Conservation (phyloP, 2,888 invertebrate species). For the Drosophila nigritarsus region DNA sequence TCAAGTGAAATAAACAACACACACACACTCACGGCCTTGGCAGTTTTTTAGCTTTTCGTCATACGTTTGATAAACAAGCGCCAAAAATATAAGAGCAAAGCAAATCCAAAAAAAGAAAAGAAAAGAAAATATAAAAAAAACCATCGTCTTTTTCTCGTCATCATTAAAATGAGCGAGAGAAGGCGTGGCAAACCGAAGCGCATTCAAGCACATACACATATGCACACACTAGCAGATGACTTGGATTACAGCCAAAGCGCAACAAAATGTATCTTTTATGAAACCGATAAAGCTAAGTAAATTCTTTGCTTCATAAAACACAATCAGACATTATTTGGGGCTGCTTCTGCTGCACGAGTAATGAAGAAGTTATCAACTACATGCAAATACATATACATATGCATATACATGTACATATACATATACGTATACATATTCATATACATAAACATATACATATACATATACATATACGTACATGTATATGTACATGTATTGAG, state of each 20-base stretch:
- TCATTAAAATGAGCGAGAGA: conserved; percentile 37
- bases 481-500: neutral
- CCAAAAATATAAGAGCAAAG: conserved; percentile 20
- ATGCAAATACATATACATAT: neutral
- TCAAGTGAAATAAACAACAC: conserved; percentile 9
- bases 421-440: neutral
- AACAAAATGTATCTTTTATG: conserved; percentile 51
- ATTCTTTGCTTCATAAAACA: conserved; percentile 38
- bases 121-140: conserved; percentile 17
- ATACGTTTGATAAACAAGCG: conserved; percentile 42
- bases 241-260: conserved; percentile 38
- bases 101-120: conserved; percentile 1
- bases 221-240: conserved; percentile 13
- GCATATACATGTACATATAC: conserved; percentile 1
- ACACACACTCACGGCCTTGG: conserved; percentile 26
- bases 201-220: neutral
- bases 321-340: conserved; percentile 41
- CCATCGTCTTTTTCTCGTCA: conserved; percentile 20
- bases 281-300: conserved; percentile 56
- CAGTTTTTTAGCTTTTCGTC: conserved; percentile 47
- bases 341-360: conserved; percentile 10
- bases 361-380: conserved; percentile 42
- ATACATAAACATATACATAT: neutral
- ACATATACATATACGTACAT: neutral
- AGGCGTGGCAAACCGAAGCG: conserved; percentile 36